These are phyloP conservation scores for Pseudoatta argentina DNA, from an alignment of 1,140 invertebrate species.

Conservation along the genomic window DNA sequence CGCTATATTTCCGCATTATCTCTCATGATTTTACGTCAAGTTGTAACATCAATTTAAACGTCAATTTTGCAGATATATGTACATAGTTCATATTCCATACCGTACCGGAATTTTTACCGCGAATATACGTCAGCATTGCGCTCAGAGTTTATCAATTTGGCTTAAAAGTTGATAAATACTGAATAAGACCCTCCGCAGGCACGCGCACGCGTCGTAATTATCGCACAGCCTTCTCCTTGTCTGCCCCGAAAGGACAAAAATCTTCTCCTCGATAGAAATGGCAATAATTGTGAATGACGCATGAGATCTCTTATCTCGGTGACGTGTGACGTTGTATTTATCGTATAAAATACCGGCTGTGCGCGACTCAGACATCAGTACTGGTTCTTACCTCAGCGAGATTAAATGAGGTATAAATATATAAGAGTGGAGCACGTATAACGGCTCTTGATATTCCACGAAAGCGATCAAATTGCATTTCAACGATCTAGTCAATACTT, in stretches of 20 bases:
- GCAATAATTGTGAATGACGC: constrained; percentile 68
- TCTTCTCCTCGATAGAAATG: neutral
- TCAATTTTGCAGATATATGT: constrained; percentile 7
- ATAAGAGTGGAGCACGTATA: neutral
- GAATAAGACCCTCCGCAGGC: neutral
- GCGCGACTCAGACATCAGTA: constrained; percentile 60
- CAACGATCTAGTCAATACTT: constrained; percentile 66
- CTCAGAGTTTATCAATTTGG: constrained; percentile 28
- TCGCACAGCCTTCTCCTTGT: constrained; percentile 3
- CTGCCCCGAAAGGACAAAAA: neutral
- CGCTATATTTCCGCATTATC: neutral
- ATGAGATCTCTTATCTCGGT: constrained; percentile 55
- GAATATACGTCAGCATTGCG: constrained; percentile 18
- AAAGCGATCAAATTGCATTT: constrained; percentile 68
- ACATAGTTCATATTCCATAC: constrained; percentile 16
- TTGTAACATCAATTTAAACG: neutral
- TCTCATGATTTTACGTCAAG: constrained; percentile 35
- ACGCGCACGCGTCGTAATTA: neutral
- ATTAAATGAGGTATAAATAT: constrained; percentile 45
- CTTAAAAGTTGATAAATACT: constrained; percentile 13
- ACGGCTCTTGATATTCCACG: neutral
- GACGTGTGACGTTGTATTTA: constrained; percentile 68
- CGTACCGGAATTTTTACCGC: neutral
- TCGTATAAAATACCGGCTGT: constrained; percentile 76
- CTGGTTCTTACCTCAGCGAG: constrained; percentile 25